These are phyloP conservation scores for Caprella mutica DNA, from an alignment of 2,888 invertebrate species.

Conservation along the genomic window DNA sequence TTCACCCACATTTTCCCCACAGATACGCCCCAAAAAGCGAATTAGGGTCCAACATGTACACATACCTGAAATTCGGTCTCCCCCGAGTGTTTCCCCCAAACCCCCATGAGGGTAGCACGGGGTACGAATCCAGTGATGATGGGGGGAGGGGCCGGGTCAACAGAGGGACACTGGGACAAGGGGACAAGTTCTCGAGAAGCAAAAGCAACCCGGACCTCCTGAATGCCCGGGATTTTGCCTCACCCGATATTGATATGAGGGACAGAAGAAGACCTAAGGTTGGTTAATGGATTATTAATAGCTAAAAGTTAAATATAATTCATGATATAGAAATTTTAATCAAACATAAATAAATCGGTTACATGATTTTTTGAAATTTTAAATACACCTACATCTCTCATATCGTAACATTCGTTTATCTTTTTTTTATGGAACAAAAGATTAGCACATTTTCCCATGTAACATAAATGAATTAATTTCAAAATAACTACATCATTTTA, in stretches of 20 bases:
- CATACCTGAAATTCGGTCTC: constrained; percentile 84
- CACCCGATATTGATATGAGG: background rate
- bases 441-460: background rate
- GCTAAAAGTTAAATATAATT: background rate
- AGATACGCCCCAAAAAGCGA: constrained; percentile 61
- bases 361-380: too few relatives aligned
- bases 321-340: too few relatives aligned
- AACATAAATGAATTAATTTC: background rate
- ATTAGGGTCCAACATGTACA: constrained; percentile 80
- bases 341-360: too few relatives aligned
- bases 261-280: constrained; percentile 14
- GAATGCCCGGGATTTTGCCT: constrained; percentile 30
- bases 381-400: too few relatives aligned
- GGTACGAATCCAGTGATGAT: constrained; percentile 79
- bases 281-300: constrained; percentile 16
- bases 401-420: too few relatives aligned
- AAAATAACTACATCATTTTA: background rate
- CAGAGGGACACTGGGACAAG: constrained; percentile 24
- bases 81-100: constrained; percentile 83
- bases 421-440: background rate
- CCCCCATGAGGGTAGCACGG: constrained; percentile 67
- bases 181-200: constrained; percentile 34
- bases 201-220: constrained; percentile 37
- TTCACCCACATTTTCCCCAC: background rate
- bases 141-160: constrained; percentile 36